A percentile compares a stretch with the other conserved stretches of the same genome.
Evolutionary conservation across 2,113 vertebrate genomes (phyloP).

Genomic region (Mionectes macconnelli): DNA sequence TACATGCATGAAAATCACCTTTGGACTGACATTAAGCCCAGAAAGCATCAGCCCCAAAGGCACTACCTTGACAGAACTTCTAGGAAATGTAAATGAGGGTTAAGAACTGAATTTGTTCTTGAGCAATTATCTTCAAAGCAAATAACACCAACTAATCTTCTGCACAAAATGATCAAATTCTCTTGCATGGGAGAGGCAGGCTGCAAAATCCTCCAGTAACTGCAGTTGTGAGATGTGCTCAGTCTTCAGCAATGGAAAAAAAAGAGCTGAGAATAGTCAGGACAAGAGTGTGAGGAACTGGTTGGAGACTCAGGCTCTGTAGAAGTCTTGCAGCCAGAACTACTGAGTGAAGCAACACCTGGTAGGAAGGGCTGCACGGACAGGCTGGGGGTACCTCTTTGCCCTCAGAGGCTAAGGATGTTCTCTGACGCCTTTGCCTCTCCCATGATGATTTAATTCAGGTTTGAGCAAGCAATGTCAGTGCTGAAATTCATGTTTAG

Average conservation of each 20-base stretch:
- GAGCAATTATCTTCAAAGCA: conserved; percentile 53
- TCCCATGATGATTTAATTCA: not conserved
- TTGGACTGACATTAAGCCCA: conserved; percentile 17
- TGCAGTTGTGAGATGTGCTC: not conserved
- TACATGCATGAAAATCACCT: not conserved
- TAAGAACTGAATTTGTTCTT: conserved; percentile 42
- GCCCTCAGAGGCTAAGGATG: not conserved
- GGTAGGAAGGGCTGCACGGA: not conserved
- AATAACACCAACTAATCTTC: not conserved
- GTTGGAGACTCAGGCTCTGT: not conserved
- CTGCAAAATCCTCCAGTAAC: not conserved
- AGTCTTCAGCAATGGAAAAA: not conserved
- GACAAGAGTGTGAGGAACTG: not conserved
- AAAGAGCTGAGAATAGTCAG: not conserved
- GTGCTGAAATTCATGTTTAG: not conserved
- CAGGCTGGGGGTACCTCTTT: not conserved
- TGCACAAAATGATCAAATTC: not conserved
- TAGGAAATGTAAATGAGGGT: conserved; percentile 48
- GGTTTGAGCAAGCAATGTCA: not conserved
- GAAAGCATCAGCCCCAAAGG: not conserved
- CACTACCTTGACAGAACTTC: conserved; percentile 39
- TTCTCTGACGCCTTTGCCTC: not conserved
- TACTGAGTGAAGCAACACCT: not conserved
- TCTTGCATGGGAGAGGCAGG: not conserved
- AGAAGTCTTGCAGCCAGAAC: not conserved